Evolutionary conservation across 2,113 vertebrate genomes (phyloP), one percentile per base, ranked within the genome.

Genomic region (Dendrocopos noguchii): DNA sequence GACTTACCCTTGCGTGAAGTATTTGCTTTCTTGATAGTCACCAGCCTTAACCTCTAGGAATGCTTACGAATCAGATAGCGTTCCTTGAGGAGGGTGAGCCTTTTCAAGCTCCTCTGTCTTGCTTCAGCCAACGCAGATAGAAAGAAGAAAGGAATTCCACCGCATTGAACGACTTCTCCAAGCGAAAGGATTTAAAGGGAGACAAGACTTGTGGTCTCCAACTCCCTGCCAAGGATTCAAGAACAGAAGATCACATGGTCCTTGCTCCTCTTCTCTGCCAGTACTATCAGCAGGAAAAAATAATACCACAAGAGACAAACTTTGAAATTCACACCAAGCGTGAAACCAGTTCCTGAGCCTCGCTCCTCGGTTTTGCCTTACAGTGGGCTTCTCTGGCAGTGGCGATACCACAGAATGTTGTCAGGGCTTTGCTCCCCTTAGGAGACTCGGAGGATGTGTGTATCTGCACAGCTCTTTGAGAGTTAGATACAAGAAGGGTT

Each of bases 1-100:
- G 97, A 97, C 98, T 98, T 98, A 98, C 97, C 97, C 96, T 97
- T 95, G 95, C 96, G 91, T 97, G 97, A 98, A 98, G 97, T 98
- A 97, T 97, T 98, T 98, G 96, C 96, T 98, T 97, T 97, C 97
- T 95, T 96, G 94, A 97, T 95, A 93, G 95, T 95, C 93, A 96
- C 92, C 87, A 96, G 96, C 94, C 91, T 96, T 96, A 98, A 97
- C 93, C 89, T 98, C 97, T 88, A 98, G 97, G 93, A 97, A 97
- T 94, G 96, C 92, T 94, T 86, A 88, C 75, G 22, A 96, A 82
- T 90, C 92, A 95, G 93, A 95, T 80, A 94, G 88, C 7, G 39
- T 95, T 97, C 93, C 94, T 93, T 42, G 87, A 93, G 93, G 88
- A 89, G 90, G 79, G 79, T 1, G 27, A 88, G 70, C 57, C 77